A percentile compares a stretch with the other conserved stretches of the same genome.
These are phyloP conservation scores for Scyliorhinus canicula DNA, from an alignment of 2,797 vertebrate genomes.

Conservation along the genomic window DNA sequence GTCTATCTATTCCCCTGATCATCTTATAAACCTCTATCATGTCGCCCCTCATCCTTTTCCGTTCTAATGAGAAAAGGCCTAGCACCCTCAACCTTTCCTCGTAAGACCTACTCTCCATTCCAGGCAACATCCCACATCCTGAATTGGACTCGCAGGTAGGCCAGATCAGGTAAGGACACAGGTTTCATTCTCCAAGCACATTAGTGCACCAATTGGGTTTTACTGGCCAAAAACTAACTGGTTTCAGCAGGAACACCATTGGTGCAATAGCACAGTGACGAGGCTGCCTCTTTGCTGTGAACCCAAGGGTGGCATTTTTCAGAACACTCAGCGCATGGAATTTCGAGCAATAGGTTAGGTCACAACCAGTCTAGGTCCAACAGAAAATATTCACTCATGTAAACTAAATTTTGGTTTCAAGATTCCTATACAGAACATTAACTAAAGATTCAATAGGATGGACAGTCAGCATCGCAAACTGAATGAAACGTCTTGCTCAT, in stretches of 20 bases:
- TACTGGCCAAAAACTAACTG: background rate
- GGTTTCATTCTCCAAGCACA: background rate
- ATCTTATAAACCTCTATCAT: too few species aligned
- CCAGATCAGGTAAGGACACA: background rate
- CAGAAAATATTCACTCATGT: background rate
- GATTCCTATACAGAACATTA: background rate
- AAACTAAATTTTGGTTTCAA: background rate
- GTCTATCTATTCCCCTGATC: too few species aligned
- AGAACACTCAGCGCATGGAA: background rate
- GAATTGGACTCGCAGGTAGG: background rate
- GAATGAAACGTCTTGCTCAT: background rate
- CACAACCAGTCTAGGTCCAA: background rate
- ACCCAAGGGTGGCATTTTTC: background rate
- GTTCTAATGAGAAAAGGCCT: too few species aligned
- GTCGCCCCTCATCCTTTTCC: too few species aligned
- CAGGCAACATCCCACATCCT: too few species aligned
- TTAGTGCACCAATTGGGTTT: background rate
- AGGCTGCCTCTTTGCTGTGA: background rate
- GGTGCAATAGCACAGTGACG: background rate
- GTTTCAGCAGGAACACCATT: background rate
- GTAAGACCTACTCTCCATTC: too few species aligned
- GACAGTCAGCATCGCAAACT: background rate
- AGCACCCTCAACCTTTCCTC: too few species aligned
- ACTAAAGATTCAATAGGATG: background rate
- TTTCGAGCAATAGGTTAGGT: background rate